Evolutionary conservation across 2,888 invertebrate species (phyloP), one percentile per base, ranked within the genome.

Genomic region (Aphidius colemani): DNA sequence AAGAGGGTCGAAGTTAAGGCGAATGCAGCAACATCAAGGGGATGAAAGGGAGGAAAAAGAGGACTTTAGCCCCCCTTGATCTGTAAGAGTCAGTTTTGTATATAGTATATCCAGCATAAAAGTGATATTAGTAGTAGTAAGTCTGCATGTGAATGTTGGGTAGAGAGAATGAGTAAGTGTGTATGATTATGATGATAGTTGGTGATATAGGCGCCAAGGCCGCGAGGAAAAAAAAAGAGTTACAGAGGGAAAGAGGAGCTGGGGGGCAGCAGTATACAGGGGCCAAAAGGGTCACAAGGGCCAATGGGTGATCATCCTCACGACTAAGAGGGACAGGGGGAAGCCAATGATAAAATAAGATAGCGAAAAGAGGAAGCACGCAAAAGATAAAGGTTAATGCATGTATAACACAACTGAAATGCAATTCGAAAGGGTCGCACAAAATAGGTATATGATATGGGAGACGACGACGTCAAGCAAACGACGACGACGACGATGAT

Each of bases 291-390:
- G 59, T 53, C 55, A 30, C 30, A 30, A 50, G 43, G 50, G 58
- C 53, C 59, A 53, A 18, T 43, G 59, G 55, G 64, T 48, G 63
- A 63, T 59, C 63, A 64, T 56, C 49, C 56, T 39, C 46, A 39
- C 53, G 30, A 61, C 41, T 53, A 11, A 10, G 11, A 18, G 40
- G 55, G 46, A 7, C 7, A n/a, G 59, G 56, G 60, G 56, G 61
- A 30, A 30, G 30, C 30, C 30, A 30, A 30, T 30, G 5, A 5
- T 30, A 30, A 30, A 30, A 30, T 30, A 30, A 30, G 30, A 30
- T 30, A 30, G 5, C 3, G 30, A 30, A 30, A 30, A 5, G 0
- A 30, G 30, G 4, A 30, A 5, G 30, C 30, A 30, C 3, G 5
- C 3, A 30, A 30, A 30, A 30, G 5, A 30, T 30, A 30, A 30